Conservation (phyloP, 2,888 invertebrate genomes). For the Hypolimnas misippus region DNA sequence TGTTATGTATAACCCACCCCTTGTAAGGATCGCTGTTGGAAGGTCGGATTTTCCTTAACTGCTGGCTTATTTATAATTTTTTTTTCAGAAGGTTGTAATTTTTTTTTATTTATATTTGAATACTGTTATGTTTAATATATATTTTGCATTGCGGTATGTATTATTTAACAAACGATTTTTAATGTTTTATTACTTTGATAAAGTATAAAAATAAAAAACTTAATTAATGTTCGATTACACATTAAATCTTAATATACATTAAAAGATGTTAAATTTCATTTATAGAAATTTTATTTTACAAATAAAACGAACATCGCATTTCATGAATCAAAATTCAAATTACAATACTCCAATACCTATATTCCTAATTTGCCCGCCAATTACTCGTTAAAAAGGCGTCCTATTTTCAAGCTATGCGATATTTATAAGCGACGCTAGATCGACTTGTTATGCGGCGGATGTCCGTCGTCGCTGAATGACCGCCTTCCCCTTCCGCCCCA, state of each 20-base stretch:
- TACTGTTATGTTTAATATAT: too few relatives aligned
- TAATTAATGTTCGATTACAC: too few relatives aligned
- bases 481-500: slow-evolving; percentile 79
- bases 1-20: slow-evolving; percentile 18
- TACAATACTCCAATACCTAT: slow-evolving; percentile 7
- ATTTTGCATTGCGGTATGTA: too few relatives aligned
- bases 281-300: too few relatives aligned
- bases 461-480: slow-evolving; percentile 84
- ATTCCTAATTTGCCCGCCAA: slow-evolving; percentile 32
- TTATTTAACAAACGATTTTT: too few relatives aligned
- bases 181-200: not conserved
- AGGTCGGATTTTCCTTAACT: slow-evolving; percentile 9
- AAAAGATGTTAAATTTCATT: too few relatives aligned
- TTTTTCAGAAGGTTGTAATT: not conserved
- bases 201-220: not conserved
- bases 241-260: too few relatives aligned
- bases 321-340: too few relatives aligned
- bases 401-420: slow-evolving; percentile 67
- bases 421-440: slow-evolving; percentile 74
- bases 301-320: too few relatives aligned
- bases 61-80: not conserved
- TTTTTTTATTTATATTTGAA: too few relatives aligned
- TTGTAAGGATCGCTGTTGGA: slow-evolving; percentile 3
- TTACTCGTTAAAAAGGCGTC: slow-evolving; percentile 37
- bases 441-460: slow-evolving; percentile 85